Conservation (phyloP, 2,797 vertebrate genomes). For the Artibeus jamaicensis region DNA sequence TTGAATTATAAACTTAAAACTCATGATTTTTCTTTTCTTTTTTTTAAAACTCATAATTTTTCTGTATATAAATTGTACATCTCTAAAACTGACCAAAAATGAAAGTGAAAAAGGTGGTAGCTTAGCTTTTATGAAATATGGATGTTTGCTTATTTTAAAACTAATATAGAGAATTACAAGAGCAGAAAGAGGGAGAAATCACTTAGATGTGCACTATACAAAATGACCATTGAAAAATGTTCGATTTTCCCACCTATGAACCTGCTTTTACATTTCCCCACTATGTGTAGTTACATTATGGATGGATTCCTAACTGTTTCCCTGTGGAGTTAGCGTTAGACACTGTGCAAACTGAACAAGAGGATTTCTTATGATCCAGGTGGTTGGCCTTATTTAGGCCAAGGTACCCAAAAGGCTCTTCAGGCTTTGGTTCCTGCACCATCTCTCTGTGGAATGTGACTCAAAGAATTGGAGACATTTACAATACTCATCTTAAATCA, state of each 20-base stretch:
- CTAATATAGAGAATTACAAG: neutral
- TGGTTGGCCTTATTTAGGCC: neutral
- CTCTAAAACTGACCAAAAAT: neutral
- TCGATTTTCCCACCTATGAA: neutral
- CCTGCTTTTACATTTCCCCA: neutral
- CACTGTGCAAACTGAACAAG: neutral
- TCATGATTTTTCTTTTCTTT: neutral
- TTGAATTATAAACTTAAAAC: neutral
- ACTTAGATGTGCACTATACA: neutral
- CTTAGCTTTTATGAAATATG: neutral
- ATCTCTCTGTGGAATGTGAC: neutral
- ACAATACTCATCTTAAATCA: neutral
- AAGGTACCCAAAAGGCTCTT: neutral
- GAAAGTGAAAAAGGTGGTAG: neutral
- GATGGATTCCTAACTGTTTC: neutral
- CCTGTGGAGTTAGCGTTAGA: neutral
- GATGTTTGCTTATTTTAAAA: neutral
- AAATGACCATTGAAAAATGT: neutral
- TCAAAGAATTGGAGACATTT: neutral
- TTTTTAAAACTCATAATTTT: neutral
- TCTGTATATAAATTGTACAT: neutral
- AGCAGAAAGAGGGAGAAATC: neutral
- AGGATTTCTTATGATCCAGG: neutral
- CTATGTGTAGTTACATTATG: neutral
- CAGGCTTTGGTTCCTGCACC: neutral